Evolutionary conservation across 2,888 invertebrate species (phyloP), one percentile per base, ranked within the genome.

Genomic region (Phyto melanocephala): DNA sequence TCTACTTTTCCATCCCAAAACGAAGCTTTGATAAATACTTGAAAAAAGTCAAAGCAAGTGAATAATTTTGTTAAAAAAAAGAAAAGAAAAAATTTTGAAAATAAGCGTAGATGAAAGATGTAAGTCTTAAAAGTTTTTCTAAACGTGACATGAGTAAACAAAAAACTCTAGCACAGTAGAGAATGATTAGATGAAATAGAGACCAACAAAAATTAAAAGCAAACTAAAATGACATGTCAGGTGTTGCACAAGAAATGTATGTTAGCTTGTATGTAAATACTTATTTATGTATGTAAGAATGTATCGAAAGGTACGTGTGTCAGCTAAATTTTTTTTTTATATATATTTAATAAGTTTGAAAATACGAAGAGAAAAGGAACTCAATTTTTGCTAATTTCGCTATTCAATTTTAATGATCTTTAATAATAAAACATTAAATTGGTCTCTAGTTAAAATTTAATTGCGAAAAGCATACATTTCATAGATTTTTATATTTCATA

Each of bases 81-180:
- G 6, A 58, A 28, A 13, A n/a, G 28, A n/a, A n/a, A n/a, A 56
- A 68, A 58, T 8, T 11, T 40, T 17, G 8, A 13, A 28, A 6
- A n/a, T 35, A 63, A 78, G 28, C 40, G 62, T 33, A 74, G 6
- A 15, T 56, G 58, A 77, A 72, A 77, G 58, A 67, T 74, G 68
- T 40, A 81, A 65, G 78, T 74, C 78, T 78, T 58, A 79, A 82
- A 79, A 79, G 56, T 82, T 79, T 74, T 65, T 2, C 10, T 11
- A 10, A 70, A 82, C 81, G 81, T 82, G 81, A 82, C 70, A 52
- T 70, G 74, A 58, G 70, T 63, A 75, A 79, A 65, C 52, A 70
- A 78, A 24, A 68, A 62, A 71, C 11, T 62, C 24, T 52, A 60
- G 71, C 62, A 60, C 60, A 54, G 54, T 63, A 54, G 52, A 74